A percentile compares a stretch with the other conserved stretches of the same genome.
phyloP scores from a whole-genome alignment of 2,888 invertebrate genomes.

The Uropetala carovei region DNA sequence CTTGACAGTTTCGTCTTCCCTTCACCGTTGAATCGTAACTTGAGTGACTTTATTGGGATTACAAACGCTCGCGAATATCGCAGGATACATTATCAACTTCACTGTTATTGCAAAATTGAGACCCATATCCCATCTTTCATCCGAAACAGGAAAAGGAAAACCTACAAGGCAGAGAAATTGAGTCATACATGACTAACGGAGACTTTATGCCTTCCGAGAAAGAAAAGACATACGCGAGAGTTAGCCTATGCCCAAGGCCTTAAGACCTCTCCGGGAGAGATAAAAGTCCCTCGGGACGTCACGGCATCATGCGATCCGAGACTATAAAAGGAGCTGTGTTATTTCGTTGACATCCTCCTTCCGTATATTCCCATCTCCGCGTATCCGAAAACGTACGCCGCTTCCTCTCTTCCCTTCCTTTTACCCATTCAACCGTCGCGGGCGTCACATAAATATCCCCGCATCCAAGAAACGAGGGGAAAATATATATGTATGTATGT shows the following conservation, averaged over 20 bases:
- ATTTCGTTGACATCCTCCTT: neutral
- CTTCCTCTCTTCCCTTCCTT: neutral
- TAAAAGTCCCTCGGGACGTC: constrained; percentile 10
- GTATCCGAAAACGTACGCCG: neutral
- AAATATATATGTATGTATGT: neutral
- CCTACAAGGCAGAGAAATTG: neutral
- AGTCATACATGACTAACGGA: neutral
- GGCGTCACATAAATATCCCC: constrained; percentile 8
- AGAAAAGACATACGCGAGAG: neutral
- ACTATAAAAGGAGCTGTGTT: neutral
- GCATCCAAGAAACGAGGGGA: neutral
- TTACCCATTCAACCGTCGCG: constrained; percentile 21
- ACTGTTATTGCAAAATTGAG: no score
- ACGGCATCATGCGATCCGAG: constrained; percentile 9
- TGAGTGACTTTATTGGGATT: no score
- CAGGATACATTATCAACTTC: no score
- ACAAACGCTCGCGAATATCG: no score
- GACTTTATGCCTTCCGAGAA: neutral
- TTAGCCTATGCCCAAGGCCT: neutral
- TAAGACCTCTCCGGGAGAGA: neutral
- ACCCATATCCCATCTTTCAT: no score
- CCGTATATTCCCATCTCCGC: neutral
- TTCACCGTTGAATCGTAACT: no score
- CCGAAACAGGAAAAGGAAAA: neutral
- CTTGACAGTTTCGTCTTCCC: no score